Percentiles rank a stretch among this genome's conserved stretches.
These are phyloP conservation scores for Globia sparganii DNA, from an alignment of 2,888 invertebrate species.

Conservation along the genomic window DNA sequence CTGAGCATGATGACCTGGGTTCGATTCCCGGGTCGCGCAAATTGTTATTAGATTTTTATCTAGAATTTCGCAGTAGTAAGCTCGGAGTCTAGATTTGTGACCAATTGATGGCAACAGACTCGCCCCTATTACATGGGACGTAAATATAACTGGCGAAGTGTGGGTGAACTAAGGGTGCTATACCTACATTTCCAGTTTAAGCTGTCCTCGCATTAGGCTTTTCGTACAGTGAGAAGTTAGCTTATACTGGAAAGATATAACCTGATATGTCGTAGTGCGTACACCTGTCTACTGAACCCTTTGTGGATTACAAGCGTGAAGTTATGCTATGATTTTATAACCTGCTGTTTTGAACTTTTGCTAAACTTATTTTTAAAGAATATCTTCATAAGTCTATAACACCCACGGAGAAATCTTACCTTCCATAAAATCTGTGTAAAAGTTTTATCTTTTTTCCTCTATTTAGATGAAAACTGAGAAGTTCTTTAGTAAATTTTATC, in stretches of 20 bases:
- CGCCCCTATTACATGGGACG: not conserved
- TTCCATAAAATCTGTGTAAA: not conserved
- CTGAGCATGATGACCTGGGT: not conserved
- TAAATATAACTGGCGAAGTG: not conserved
- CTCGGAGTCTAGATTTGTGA: not conserved
- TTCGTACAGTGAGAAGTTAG: not conserved
- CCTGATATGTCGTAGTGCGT: not conserved
- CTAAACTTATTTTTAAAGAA: not conserved
- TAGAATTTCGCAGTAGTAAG: not conserved
- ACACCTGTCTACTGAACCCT: not conserved
- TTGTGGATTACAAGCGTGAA: not conserved
- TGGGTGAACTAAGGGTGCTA: no score
- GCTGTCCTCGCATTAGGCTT: not conserved
- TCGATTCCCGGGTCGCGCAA: not conserved
- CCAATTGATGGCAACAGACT: not conserved
- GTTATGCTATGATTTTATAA: not conserved
- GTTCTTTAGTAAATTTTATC: conserved; percentile 40
- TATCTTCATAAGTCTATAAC: not conserved
- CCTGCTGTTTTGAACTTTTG: not conserved
- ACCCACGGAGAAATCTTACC: not conserved
- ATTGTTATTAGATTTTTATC: not conserved
- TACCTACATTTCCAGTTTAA: not conserved
- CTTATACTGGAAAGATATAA: not conserved
- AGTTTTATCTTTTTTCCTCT: not conserved
- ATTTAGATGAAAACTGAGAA: conserved; percentile 21